Percentiles rank a stretch among this genome's conserved stretches.
These are phyloP conservation scores for Sycobia sp. DNA, from an alignment of 1,140 invertebrate species.

Conservation along the genomic window DNA sequence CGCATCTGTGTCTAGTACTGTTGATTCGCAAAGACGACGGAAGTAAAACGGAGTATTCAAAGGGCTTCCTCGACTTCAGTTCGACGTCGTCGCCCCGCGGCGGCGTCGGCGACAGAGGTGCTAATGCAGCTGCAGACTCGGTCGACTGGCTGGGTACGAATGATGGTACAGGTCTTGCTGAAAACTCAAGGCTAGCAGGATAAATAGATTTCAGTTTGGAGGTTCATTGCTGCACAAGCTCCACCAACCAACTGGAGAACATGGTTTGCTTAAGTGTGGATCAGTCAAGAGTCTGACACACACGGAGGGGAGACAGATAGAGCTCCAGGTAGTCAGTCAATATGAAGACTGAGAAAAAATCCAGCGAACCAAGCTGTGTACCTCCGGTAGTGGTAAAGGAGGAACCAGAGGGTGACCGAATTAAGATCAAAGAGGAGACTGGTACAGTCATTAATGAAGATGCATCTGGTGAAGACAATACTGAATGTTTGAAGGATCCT, in stretches of 20 bases:
- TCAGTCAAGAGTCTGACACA: constrained; percentile 20
- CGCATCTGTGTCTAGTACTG: background rate
- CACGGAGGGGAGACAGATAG: background rate
- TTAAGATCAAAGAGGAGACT: constrained; percentile 57
- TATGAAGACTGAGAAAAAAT: constrained; percentile 61
- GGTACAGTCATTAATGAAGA: constrained; percentile 48
- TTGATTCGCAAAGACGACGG: no score
- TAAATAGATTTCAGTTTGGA: background rate
- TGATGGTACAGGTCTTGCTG: background rate
- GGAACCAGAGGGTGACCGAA: constrained; percentile 53
- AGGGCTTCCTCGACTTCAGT: no score
- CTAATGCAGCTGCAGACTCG: constrained; percentile 8
- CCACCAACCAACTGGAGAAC: background rate
- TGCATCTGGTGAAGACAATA: constrained; percentile 48
- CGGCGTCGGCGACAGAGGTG: background rate
- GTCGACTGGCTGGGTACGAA: background rate
- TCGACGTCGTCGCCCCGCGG: constrained; percentile 12
- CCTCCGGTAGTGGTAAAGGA: constrained; percentile 55
- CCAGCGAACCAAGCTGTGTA: constrained; percentile 54
- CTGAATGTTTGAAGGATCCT: constrained; percentile 50
- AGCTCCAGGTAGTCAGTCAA: constrained; percentile 33
- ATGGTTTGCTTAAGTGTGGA: constrained; percentile 2
- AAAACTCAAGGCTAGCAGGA: background rate
- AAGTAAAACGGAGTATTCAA: no score
- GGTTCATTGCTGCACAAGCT: background rate